phyloP scores from a whole-genome alignment of 2,888 invertebrate species.

The Mesoligia furuncula region DNA sequence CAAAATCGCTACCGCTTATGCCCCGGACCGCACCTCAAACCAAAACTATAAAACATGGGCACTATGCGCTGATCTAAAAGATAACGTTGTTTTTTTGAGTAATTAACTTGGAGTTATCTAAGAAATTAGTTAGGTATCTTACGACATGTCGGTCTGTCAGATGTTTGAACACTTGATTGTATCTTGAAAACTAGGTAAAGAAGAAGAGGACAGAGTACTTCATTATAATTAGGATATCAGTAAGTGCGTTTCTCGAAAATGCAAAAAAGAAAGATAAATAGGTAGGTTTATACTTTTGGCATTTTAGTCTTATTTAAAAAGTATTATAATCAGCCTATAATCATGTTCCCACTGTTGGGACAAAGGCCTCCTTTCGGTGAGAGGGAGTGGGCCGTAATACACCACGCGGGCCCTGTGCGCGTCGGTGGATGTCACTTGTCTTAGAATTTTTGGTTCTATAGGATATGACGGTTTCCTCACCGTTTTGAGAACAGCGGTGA shows the following conservation, averaged over 20 bases:
- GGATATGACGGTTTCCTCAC: too few relatives aligned
- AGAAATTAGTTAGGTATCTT: slow-evolving; percentile 58
- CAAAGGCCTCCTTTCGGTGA: too few relatives aligned
- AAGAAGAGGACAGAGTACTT: background rate
- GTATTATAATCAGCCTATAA: too few relatives aligned
- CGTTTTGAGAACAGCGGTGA: too few relatives aligned
- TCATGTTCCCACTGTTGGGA: too few relatives aligned
- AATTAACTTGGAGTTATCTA: slow-evolving; percentile 74
- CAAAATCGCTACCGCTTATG: slow-evolving; percentile 66
- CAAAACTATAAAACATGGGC: slow-evolving; percentile 72
- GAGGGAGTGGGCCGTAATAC: too few relatives aligned
- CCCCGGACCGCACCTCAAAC: slow-evolving; percentile 50
- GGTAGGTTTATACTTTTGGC: background rate
- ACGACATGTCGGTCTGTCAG: slow-evolving; percentile 33
- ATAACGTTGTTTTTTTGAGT: slow-evolving; percentile 78
- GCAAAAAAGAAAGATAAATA: background rate
- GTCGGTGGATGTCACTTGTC: too few relatives aligned
- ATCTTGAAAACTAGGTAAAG: slow-evolving; percentile 16
- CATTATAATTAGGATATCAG: background rate
- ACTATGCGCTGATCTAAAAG: slow-evolving; percentile 74
- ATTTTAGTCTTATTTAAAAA: background rate
- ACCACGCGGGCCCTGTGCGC: too few relatives aligned
- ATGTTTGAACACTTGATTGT: slow-evolving; percentile 14
- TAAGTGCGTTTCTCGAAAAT: background rate
- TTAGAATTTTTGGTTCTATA: too few relatives aligned